Percentiles rank a stretch among this genome's conserved stretches.
These are phyloP conservation scores for Tiliacea aurago DNA, from an alignment of 2,888 invertebrate genomes.

Conservation along the genomic window DNA sequence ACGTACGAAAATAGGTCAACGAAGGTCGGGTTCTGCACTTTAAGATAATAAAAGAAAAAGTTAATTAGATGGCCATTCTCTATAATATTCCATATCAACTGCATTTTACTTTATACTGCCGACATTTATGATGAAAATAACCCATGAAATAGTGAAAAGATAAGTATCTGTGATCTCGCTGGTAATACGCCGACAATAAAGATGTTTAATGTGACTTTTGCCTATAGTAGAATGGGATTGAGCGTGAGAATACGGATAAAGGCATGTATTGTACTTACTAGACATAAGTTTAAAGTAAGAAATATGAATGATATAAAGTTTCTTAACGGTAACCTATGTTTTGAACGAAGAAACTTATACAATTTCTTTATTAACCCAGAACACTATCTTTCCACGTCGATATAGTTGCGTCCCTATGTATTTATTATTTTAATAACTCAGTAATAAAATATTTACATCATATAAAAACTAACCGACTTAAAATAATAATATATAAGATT, in stretches of 20 bases:
- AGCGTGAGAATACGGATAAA: background rate
- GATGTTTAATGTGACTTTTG: slow-evolving; percentile 10
- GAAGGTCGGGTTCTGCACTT: background rate
- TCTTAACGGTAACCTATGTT: background rate
- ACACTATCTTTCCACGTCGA: no score
- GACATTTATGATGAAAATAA: background rate
- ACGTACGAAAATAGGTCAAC: slow-evolving; percentile 1
- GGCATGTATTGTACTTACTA: background rate
- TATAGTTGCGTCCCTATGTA: no score
- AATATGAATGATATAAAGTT: background rate
- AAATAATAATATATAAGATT: no score
- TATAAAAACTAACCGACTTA: no score
- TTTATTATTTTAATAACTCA: no score
- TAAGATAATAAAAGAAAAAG: slow-evolving; percentile 26
- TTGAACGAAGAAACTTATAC: no score
- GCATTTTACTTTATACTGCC: background rate
- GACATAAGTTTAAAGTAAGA: background rate
- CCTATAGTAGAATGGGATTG: background rate
- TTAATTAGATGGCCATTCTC: no score
- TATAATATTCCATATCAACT: background rate
- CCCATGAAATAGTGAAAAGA: background rate
- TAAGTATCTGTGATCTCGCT: background rate
- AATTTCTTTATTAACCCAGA: no score
- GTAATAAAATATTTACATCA: no score
- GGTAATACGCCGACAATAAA: slow-evolving; percentile 25